Percentiles rank a stretch among this genome's conserved stretches.
Evolutionary conservation across 1,140 invertebrate species (phyloP).

Genomic region (Bemisia tabaci): DNA sequence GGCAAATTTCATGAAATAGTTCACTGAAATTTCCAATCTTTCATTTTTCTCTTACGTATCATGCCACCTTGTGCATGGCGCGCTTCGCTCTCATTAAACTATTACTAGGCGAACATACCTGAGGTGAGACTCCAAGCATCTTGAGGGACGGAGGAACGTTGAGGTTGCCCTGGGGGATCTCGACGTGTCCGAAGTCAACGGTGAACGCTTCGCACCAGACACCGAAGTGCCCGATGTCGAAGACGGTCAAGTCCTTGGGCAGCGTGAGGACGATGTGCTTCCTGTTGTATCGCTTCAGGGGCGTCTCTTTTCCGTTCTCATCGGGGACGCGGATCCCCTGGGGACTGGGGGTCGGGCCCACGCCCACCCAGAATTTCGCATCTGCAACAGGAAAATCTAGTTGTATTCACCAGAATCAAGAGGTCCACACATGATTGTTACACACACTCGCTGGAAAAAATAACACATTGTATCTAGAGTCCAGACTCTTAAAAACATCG

Average conservation of each 20-base stretch:
- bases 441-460: no score
- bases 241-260: slow-evolving; percentile 63
- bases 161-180: slow-evolving; percentile 45
- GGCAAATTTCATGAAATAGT: no score
- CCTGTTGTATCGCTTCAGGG: slow-evolving; percentile 58
- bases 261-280: slow-evolving; percentile 78
- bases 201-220: slow-evolving; percentile 80
- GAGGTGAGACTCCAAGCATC: slow-evolving; percentile 83
- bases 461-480: no score
- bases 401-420: no score
- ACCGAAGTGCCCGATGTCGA: slow-evolving; percentile 72
- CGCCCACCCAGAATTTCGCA: slow-evolving; percentile 81
- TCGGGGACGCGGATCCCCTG: slow-evolving; percentile 71
- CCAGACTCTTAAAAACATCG: no score
- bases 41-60: no score
- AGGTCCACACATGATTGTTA: no score
- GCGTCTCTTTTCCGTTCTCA: slow-evolving; percentile 72
- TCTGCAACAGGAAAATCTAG: slow-evolving; percentile 41
- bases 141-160: slow-evolving; percentile 81
- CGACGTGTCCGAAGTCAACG: slow-evolving; percentile 77
- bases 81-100: no score
- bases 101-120: slow-evolving; percentile 45
- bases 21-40: no score
- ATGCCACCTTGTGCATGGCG: no score
- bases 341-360: slow-evolving; percentile 56